A percentile compares a stretch with the other conserved stretches of the same genome.
These are phyloP conservation scores for Anoplius nigerrimus DNA, from an alignment of 2,888 invertebrate species.

Conservation along the genomic window DNA sequence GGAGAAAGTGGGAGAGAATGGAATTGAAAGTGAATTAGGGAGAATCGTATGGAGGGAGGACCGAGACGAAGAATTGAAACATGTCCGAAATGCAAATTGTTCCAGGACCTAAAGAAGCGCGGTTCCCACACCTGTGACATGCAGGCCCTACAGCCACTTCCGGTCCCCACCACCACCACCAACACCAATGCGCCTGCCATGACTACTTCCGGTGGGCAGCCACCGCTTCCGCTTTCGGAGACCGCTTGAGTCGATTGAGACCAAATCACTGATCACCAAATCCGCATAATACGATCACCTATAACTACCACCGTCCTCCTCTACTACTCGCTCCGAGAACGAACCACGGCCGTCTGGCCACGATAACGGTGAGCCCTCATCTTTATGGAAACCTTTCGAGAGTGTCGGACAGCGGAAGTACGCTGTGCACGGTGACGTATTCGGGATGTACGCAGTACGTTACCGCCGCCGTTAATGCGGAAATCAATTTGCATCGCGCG, in stretches of 20 bases:
- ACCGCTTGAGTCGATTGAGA: slow-evolving; percentile 71
- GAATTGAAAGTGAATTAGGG: slow-evolving; percentile 15
- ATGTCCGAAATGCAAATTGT: slow-evolving; percentile 71
- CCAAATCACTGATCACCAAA: slow-evolving; percentile 52
- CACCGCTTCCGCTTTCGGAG: slow-evolving; percentile 69
- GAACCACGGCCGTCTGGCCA: slow-evolving; percentile 63
- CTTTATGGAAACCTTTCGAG: slow-evolving; percentile 19
- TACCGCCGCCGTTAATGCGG: no score
- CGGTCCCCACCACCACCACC: slow-evolving; percentile 60
- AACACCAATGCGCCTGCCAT: slow-evolving; percentile 69
- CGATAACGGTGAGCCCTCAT: slow-evolving; percentile 69
- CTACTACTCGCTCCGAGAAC: slow-evolving; percentile 58
- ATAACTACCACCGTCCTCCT: slow-evolving; percentile 56
- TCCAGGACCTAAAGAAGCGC: slow-evolving; percentile 75
- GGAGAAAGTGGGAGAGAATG: not conserved
- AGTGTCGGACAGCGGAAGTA: slow-evolving; percentile 20
- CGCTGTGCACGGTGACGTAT: not conserved
- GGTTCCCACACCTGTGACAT: slow-evolving; percentile 74
- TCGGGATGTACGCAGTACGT: no score
- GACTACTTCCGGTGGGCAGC: slow-evolving; percentile 71
- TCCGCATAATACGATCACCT: slow-evolving; percentile 46
- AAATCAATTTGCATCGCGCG: not conserved
- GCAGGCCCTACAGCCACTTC: slow-evolving; percentile 74
- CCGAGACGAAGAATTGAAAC: slow-evolving; percentile 52
- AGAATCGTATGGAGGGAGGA: slow-evolving; percentile 28